These are phyloP conservation scores for Gerris lacustris DNA, from an alignment of 2,888 invertebrate species.

Conservation along the genomic window DNA sequence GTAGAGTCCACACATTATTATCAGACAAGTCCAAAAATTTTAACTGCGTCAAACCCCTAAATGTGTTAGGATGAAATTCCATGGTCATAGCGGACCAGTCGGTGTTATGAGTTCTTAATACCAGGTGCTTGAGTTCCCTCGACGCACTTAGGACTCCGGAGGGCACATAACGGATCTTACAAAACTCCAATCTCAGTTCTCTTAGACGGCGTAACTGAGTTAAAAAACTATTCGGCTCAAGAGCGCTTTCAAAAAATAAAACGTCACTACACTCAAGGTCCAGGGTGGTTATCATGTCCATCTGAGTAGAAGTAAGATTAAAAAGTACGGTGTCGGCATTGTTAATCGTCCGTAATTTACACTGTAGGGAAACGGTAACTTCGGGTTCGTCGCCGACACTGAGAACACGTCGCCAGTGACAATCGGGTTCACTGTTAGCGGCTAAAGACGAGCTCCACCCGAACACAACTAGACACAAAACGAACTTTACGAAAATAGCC, in stretches of 20 bases:
- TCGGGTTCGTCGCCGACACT: slow-evolving; percentile 40
- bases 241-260: slow-evolving; percentile 64
- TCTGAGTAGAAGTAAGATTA: slow-evolving; percentile 55
- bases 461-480: slow-evolving; percentile 7
- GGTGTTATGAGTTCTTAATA: slow-evolving; percentile 65
- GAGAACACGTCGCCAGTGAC: slow-evolving; percentile 52
- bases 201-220: slow-evolving; percentile 60
- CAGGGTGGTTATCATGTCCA: slow-evolving; percentile 56
- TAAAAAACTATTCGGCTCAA: slow-evolving; percentile 57
- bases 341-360: slow-evolving; percentile 58
- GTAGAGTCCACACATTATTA: slow-evolving; percentile 70
- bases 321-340: slow-evolving; percentile 54
- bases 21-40: slow-evolving; percentile 66
- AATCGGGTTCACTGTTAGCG: slow-evolving; percentile 56
- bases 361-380: slow-evolving; percentile 37
- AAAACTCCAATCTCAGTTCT: slow-evolving; percentile 62
- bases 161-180: slow-evolving; percentile 65
- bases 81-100: slow-evolving; percentile 60
- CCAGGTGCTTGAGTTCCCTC: slow-evolving; percentile 61
- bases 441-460: slow-evolving; percentile 11
- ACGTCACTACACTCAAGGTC: slow-evolving; percentile 66
- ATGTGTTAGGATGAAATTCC: slow-evolving; percentile 57
- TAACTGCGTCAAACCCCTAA: slow-evolving; percentile 65
- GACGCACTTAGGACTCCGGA: slow-evolving; percentile 67
- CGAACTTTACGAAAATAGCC: slow-evolving; percentile 7